These are phyloP conservation scores for Peromyscus maniculatus DNA, from an alignment of 2,113 vertebrate species.

Conservation along the genomic window DNA sequence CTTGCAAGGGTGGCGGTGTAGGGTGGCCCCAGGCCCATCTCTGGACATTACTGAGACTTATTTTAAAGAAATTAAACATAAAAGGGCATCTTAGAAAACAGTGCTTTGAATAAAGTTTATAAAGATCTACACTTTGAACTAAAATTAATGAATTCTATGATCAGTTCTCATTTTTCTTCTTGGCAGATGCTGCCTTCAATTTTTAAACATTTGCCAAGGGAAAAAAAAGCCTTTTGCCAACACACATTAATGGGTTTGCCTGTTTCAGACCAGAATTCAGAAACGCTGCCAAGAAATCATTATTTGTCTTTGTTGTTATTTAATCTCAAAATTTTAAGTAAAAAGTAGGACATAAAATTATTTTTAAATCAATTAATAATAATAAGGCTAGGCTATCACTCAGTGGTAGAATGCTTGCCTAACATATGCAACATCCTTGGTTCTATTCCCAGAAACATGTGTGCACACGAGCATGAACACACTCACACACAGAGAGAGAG, in stretches of 20 bases:
- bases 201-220: constrained; percentile 58
- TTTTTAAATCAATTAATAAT: neutral
- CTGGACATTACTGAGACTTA: neutral
- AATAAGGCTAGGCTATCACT: neutral
- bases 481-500: neutral
- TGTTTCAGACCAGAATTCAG: constrained; percentile 62
- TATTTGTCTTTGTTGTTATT: neutral
- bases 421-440: neutral
- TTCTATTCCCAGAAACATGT: neutral
- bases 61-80: constrained; percentile 56
- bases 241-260: constrained; percentile 40
- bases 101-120: constrained; percentile 45
- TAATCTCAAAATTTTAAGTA: constrained; percentile 52
- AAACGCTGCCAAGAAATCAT: constrained; percentile 70
- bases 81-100: neutral
- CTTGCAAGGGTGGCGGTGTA: neutral
- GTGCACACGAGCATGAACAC: no score
- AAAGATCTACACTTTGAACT: constrained; percentile 57
- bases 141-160: constrained; percentile 61
- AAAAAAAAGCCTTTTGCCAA: constrained; percentile 61
- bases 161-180: constrained; percentile 51
- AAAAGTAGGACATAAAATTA: constrained; percentile 43
- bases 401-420: neutral
- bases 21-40: neutral
- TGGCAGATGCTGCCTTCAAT: constrained; percentile 50